Conservation (phyloP, 2,888 invertebrate species). For the Protula sp. region DNA sequence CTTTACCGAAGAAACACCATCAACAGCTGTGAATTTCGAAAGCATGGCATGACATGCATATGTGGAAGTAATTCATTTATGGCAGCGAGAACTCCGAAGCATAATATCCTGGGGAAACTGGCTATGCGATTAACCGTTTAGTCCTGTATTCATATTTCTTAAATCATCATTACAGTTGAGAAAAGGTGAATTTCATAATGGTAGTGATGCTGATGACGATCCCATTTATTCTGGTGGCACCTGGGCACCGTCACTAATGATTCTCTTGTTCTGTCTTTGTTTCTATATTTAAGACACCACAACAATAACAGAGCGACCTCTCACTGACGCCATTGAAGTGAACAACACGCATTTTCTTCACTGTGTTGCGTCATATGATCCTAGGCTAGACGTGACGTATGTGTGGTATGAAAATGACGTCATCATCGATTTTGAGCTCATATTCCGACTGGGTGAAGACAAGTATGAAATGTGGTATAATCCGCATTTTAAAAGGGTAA, state of each 20-base stretch:
- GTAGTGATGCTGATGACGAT: too few relatives aligned
- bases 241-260: too few relatives aligned
- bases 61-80: too few relatives aligned
- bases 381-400: conserved; percentile 82
- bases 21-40: too few relatives aligned
- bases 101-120: too few relatives aligned
- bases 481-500: conserved; percentile 32
- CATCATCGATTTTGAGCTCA: conserved; percentile 42
- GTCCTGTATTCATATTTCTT: neutral
- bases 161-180: neutral
- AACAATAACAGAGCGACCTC: conserved; percentile 17
- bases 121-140: too few relatives aligned
- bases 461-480: conserved; percentile 22
- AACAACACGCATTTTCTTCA: conserved; percentile 58
- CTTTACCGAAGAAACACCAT: too few relatives aligned
- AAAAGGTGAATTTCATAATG: neutral
- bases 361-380: conserved; percentile 80
- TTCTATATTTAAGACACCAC: too few relatives aligned
- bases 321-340: conserved; percentile 25
- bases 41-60: too few relatives aligned
- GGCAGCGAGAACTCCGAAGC: too few relatives aligned
- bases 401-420: conserved; percentile 77
- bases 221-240: too few relatives aligned
- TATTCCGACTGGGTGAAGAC: conserved; percentile 22
- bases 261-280: too few relatives aligned